Evolutionary conservation across 2,797 vertebrate species (phyloP), one percentile per base, ranked within the genome.

Genomic region (Menidia menidia): DNA sequence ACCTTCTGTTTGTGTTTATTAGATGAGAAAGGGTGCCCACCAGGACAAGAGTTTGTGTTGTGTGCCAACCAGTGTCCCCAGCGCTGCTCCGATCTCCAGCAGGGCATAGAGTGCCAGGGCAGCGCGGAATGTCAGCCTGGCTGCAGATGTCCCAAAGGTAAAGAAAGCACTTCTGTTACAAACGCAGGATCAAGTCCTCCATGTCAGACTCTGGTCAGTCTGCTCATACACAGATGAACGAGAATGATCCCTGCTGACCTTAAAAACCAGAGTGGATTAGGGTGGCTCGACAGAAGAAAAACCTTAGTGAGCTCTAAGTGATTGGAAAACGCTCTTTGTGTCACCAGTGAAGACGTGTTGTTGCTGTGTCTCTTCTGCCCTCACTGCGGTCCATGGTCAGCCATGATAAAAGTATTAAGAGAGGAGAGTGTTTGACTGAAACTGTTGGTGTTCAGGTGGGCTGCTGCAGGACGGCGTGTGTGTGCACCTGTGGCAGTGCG

Each of bases 61-160:
- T 98, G 96, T 83, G 95, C 95, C 87, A 95, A 92, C 77, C 88
- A 81, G 69, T 98, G 96, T 76, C 97, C 96, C 0, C 94, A 93
- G 76, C 93, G 86, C 64, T 97, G 96, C 86, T 89, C 94, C 6
- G 96, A 98, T 83, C 93, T 96, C 16, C 96, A 97, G 93, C 94
- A 96, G 82, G 96, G 95, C 65, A 91, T 95, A 0, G 64, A 83
- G 81, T 98, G 96, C 77, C 93, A 94, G 62, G 75, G 84, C 0
- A 81, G 60, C 62, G 70, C 89, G 0, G 83, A 80, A 64, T 97
- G 97, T 81, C 94, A 96, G 75, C 83, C 82, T 0, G 96, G 97
- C 59, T 98, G 96, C 60, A 93, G 93, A 61, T 97, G 96, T 68
- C 92, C 94, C 0, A 45, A 89, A 73, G 96, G 96, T 95, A 67